Conservation (phyloP, 92 coral and sea anemone species). For the Palythoa grandis region DNA sequence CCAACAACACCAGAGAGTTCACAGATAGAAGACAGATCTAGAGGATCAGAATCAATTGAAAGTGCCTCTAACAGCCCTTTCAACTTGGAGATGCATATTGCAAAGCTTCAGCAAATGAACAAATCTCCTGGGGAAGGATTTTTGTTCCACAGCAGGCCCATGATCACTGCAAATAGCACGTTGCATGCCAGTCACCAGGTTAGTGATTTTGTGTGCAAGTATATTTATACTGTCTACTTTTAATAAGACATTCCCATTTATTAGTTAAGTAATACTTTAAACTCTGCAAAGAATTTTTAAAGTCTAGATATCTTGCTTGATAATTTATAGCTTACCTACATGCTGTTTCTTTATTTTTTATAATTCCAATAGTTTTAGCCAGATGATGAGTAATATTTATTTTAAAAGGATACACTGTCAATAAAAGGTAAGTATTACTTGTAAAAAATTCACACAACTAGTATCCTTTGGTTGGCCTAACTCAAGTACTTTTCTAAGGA, state of each 20-base stretch:
- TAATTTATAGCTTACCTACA: too few species aligned
- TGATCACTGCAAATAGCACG: conserved; percentile 59
- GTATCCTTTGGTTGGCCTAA: too few species aligned
- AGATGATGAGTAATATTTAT: too few species aligned
- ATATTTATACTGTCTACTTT: neutral
- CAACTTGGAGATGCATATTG: conserved; percentile 70
- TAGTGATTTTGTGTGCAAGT: neutral
- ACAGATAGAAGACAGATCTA: conserved; percentile 15
- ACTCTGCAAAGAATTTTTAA: neutral
- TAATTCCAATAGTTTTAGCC: too few species aligned
- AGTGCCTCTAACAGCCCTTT: conserved; percentile 66
- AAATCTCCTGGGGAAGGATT: conserved; percentile 98
- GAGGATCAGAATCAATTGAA: conserved; percentile 46
- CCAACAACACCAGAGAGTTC: conserved; percentile 32
- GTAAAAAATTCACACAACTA: too few species aligned
- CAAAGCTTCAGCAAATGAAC: conserved; percentile 63
- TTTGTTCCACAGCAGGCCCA: conserved; percentile 74
- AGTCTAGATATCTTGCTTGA: neutral
- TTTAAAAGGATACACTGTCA: too few species aligned
- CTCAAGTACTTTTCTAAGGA: too few species aligned
- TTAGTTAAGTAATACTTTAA: too few species aligned
- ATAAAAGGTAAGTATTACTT: too few species aligned
- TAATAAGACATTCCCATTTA: too few species aligned
- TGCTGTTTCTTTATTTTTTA: too few species aligned
- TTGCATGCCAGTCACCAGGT: conserved; percentile 18